These are phyloP conservation scores for Aphelenchoides besseyi DNA, from an alignment of 1,140 invertebrate genomes.

Conservation along the genomic window DNA sequence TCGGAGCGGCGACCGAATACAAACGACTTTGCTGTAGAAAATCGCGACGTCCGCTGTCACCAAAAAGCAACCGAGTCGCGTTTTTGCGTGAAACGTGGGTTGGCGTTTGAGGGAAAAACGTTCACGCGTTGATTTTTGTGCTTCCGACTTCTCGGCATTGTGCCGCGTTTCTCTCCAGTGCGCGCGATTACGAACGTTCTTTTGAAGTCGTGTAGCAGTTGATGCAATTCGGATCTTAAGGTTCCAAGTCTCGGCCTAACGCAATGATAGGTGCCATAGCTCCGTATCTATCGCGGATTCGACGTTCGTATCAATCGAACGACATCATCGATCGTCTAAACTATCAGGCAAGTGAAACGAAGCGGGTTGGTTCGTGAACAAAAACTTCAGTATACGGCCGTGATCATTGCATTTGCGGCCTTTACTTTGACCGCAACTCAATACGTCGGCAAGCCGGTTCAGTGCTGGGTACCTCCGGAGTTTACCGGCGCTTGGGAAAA, in stretches of 20 bases:
- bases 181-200: background rate
- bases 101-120: too few relatives aligned
- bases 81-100: too few relatives aligned
- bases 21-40: too few relatives aligned
- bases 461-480: conserved; percentile 64
- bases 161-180: too few relatives aligned
- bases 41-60: too few relatives aligned
- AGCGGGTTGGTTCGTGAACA: background rate
- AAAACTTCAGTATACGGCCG: conserved; percentile 63
- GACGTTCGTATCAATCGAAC: conserved; percentile 64
- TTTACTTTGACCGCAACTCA: conserved; percentile 66
- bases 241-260: background rate
- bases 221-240: background rate
- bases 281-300: conserved; percentile 45
- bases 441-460: conserved; percentile 64
- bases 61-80: too few relatives aligned
- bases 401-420: conserved; percentile 66
- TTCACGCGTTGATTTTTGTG: too few relatives aligned
- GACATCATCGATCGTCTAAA: conserved; percentile 66
- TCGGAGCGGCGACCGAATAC: too few relatives aligned
- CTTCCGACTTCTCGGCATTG: too few relatives aligned
- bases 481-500: conserved; percentile 66
- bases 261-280: conserved; percentile 52
- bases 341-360: conserved; percentile 57
- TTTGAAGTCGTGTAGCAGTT: background rate